Conservation (phyloP, 2,113 vertebrate species). For the Eurypyga helias region DNA sequence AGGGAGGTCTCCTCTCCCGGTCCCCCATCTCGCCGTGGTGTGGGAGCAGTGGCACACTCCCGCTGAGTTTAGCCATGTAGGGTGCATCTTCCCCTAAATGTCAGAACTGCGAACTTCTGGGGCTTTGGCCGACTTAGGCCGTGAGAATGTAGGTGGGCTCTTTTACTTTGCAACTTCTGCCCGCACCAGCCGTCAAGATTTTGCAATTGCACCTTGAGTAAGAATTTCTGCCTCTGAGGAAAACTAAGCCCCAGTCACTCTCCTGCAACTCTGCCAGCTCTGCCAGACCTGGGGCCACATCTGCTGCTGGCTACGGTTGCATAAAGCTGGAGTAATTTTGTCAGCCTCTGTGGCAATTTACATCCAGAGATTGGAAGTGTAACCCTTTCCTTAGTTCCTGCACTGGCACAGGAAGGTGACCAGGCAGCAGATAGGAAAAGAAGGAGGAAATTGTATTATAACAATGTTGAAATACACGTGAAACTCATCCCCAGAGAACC, state of each 20-base stretch:
- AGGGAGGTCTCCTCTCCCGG: fast-evolving
- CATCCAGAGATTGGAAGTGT: neutral
- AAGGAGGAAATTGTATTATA: neutral
- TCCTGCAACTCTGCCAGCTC: neutral
- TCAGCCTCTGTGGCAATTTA: neutral
- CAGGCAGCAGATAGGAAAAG: neutral
- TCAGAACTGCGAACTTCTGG: neutral
- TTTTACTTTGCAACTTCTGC: neutral
- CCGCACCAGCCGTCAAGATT: neutral
- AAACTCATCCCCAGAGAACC: neutral
- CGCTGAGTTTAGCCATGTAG: neutral
- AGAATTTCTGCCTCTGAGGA: neutral
- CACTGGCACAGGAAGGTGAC: neutral
- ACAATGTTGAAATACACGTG: neutral
- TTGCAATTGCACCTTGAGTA: neutral
- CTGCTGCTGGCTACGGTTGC: neutral
- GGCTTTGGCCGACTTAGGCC: neutral
- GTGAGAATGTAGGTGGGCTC: neutral
- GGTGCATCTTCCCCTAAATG: neutral
- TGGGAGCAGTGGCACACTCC: neutral
- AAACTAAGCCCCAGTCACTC: neutral
- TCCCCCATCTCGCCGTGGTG: fast-evolving
- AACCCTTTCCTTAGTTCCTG: neutral
- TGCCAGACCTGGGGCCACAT: neutral
- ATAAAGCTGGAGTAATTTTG: conserved; percentile 18